Base-by-base conservation (phyloP, 2,888 invertebrate genomes). In the Drosophila fungiperda region DNA sequence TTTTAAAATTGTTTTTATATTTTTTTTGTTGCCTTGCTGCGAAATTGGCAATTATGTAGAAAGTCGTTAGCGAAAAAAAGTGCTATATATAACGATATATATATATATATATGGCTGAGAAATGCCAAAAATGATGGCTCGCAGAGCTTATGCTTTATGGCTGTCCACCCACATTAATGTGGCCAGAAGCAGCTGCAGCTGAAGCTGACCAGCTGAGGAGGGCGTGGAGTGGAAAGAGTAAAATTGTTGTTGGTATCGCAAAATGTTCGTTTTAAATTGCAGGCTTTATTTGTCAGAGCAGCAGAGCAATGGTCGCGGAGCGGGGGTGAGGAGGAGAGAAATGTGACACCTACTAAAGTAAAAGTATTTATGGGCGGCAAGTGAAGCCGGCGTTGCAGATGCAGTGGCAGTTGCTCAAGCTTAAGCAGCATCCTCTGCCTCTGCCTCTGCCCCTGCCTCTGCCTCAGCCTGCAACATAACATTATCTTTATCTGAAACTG, bases 401-500 rank as follows among this genome's bases (percentile, higher is more conserved):
- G 42, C 74, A 67, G 55, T 70, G 36, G 20, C 53, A 35, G 65
- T 42, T 33, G 63, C 52, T 1, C 20, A 15, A 8, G 45, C 23
- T 11, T n/a, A n/a, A 54, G 42, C 55, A 60, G 68, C 57, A 40
- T 42, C 57, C 57, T 9, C 58, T 7, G 23, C 66, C 74, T 77
- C 26, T 26, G 26, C 26, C 26, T 4, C 4, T 26, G 26, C 29
- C 29, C 0, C 29, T 29, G 29, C 29, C 29, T 1, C 29, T 29
- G 29, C 29, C 29, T 1, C 29, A 0, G 29, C 5, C 0, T 29
- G 29, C 29, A 29, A 29, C 29, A 83, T 83, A 88, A 83, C 68
- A 88, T 86, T 83, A 90, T 90, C 89, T 89, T 83, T 89, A 90
- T 83, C 90, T 86, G 73, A 72, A 79, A 83, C 90, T 87, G 90